Evolutionary conservation across 2,888 invertebrate genomes (phyloP).

Genomic region (Andrena marginata): DNA sequence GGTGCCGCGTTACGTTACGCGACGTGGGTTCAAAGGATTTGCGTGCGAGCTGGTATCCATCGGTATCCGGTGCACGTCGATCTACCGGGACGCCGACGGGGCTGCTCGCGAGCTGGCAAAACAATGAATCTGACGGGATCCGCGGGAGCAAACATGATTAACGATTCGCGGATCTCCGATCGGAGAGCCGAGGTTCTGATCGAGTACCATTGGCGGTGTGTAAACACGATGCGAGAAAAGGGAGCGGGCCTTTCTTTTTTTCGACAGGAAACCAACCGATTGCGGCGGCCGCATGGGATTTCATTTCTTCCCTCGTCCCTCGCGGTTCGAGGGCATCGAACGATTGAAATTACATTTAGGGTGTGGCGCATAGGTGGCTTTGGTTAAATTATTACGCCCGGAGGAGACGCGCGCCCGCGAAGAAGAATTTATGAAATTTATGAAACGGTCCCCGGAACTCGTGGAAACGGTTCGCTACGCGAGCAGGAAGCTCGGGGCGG

Average conservation of each 20-base stretch:
- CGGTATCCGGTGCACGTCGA: not conserved
- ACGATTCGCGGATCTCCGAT: constrained; percentile 14
- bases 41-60: not conserved
- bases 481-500: not conserved
- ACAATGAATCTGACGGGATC: not conserved
- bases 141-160: not conserved
- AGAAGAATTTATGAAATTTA: constrained; percentile 21
- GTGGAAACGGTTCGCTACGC: not conserved
- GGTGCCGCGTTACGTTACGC: not conserved
- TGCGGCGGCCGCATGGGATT: not conserved
- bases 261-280: not conserved
- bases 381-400: constrained; percentile 27
- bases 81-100: not conserved
- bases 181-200: not conserved
- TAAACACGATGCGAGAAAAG: not conserved
- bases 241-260: not conserved
- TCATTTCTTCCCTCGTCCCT: constrained; percentile 22
- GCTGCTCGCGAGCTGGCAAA: not conserved
- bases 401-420: not conserved
- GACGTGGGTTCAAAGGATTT: not conserved
- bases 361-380: not conserved
- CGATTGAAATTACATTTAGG: constrained; percentile 30
- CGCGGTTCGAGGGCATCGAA: not conserved
- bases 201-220: not conserved
- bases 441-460: not conserved